Base-by-base conservation (phyloP, 2,797 vertebrate species). In the Chaetophractus vellerosus region DNA sequence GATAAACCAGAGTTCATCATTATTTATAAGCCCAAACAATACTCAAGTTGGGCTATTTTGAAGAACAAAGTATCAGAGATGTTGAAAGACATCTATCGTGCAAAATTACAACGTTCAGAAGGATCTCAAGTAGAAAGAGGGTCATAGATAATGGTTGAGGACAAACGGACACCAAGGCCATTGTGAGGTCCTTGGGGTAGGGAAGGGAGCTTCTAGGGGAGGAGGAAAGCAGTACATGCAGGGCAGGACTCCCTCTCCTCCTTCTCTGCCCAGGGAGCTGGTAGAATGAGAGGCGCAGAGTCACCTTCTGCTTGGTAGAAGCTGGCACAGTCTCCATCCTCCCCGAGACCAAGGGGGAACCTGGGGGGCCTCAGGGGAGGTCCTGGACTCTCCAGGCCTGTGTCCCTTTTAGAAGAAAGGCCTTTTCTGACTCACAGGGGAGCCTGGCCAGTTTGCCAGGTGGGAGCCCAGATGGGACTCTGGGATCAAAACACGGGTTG, bases 21-120 rank as follows among this genome's bases (percentile, higher is more conserved):
- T 50, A 50, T 50, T 50, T 50, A 55, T 18, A 55, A 55, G 6
- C 52, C 52, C 5, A 19, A 55, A 19, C n/a, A n/a, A n/a, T n/a
- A n/a, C 55, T 90, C 75, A 76, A 52, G 33, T 38, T 64, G 23
- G 57, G 19, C 78, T 83, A 82, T 71, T 83, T 92, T 74, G 88
- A 79, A 21, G 76, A 72, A 88, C 31, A 90, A 90, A 76, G 21
- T 38, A 63, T 57, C 26, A 82, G 45, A 24, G 31, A 76, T 4
- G 7, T 57, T 96, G 90, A 90, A 91, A 74, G 68, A 28, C 28
- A 57, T 69, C 21, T 69, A 1, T 9, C 74, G 41, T 38, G 33
- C 23, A 96, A 88, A 93, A 52, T 52, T 26, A 75, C 2, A 86
- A 63, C 41, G 82, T 81, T 95, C 45, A 80, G 52, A 82, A 64